A percentile compares a stretch with the other conserved stretches of the same genome.
These are phyloP conservation scores for Hirtodrosophila cameraria DNA, from an alignment of 2,888 invertebrate species.

Conservation along the genomic window DNA sequence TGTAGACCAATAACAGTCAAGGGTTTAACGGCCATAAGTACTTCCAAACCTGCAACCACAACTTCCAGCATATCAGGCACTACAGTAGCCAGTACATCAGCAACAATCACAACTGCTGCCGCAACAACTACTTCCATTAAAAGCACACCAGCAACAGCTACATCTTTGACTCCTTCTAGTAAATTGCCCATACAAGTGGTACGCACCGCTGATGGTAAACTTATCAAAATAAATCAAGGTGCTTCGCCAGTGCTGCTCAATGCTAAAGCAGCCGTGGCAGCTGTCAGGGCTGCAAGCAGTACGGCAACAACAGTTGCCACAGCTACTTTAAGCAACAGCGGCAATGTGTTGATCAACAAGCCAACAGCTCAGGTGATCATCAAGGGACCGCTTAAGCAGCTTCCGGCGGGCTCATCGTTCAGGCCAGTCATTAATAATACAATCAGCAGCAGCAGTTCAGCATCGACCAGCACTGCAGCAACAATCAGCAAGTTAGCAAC, in stretches of 20 bases:
- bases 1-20: conserved; percentile 35
- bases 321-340: conserved; percentile 7
- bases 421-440: conserved; percentile 30
- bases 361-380: conserved; percentile 55
- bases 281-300: conserved; percentile 7
- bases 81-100: neutral
- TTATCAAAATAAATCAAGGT: conserved; percentile 62
- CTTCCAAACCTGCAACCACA: conserved; percentile 5
- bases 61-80: no score
- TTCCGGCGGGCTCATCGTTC: conserved; percentile 26
- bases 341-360: conserved; percentile 43
- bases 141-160: conserved; percentile 2
- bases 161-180: conserved; percentile 1
- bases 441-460: neutral
- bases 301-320: conserved; percentile 6
- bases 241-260: conserved; percentile 52
- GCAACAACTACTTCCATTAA: neutral
- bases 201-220: conserved; percentile 69
- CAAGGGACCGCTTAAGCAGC: conserved; percentile 48
- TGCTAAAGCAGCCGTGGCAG: conserved; percentile 37
- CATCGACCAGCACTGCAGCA: conserved; percentile 6
- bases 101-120: conserved; percentile 3
- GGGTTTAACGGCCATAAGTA: conserved; percentile 39
- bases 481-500: conserved; percentile 5
- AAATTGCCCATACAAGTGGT: conserved; percentile 58